Evolutionary conservation across 2,888 invertebrate species (phyloP).

Genomic region (Orchestes rusci): DNA sequence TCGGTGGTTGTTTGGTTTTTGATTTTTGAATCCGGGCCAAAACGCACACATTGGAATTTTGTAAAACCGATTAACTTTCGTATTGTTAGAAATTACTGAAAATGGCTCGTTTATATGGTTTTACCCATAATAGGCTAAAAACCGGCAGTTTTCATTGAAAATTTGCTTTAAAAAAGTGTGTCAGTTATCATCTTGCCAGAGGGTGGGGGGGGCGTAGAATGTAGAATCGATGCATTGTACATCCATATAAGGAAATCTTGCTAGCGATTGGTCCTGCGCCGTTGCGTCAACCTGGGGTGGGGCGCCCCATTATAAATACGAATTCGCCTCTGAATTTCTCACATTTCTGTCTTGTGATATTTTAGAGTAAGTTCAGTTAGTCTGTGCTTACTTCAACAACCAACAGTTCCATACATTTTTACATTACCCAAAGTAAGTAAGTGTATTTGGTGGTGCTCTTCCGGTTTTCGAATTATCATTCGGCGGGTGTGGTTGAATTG

Average conservation of each 20-base stretch:
- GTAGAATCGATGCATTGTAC: slow-evolving; percentile 55
- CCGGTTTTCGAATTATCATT: slow-evolving; percentile 19
- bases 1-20: too few relatives aligned
- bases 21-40: too few relatives aligned
- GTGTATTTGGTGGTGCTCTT: slow-evolving; percentile 17
- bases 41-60: too few relatives aligned
- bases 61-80: too few relatives aligned
- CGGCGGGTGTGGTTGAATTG: slow-evolving; percentile 27
- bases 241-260: slow-evolving; percentile 77
- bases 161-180: too few relatives aligned
- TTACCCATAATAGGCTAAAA: too few relatives aligned
- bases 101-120: too few relatives aligned
- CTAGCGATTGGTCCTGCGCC: slow-evolving; percentile 54
- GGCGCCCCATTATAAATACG: slow-evolving; percentile 50
- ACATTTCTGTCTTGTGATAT: slow-evolving; percentile 41
- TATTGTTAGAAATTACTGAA: too few relatives aligned
- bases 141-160: slow-evolving; percentile 28
- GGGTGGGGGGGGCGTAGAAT: slow-evolving; percentile 35
- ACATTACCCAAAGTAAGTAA: slow-evolving; percentile 27
- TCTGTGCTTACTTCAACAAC: slow-evolving; percentile 31
- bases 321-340: slow-evolving; percentile 32
- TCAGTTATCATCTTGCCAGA: too few relatives aligned
- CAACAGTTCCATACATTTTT: slow-evolving; percentile 28
- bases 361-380: slow-evolving; percentile 33
- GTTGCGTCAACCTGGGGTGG: slow-evolving; percentile 44